phyloP scores from a whole-genome alignment of 2,113 vertebrate species.

The Solenodon paradoxus region DNA sequence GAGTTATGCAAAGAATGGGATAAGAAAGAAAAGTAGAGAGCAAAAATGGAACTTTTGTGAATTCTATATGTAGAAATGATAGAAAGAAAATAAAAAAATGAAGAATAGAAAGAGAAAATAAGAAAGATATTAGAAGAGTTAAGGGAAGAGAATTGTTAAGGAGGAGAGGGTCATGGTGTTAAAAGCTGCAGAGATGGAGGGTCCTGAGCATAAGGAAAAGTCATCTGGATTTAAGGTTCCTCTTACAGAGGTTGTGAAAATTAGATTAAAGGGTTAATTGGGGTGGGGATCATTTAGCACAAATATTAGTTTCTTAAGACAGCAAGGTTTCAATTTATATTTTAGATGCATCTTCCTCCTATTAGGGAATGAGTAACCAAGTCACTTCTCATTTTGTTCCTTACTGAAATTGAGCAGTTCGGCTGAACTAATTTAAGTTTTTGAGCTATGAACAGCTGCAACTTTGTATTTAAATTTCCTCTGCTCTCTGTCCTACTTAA shows the following conservation, averaged over 20 bases:
- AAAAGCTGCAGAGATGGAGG: not conserved
- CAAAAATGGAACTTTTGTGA: not conserved
- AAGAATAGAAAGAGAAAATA: not conserved
- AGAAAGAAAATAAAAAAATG: not conserved
- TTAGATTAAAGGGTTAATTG: not conserved
- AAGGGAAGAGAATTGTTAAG: not conserved
- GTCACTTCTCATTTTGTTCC: conserved; percentile 57
- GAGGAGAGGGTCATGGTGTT: no score
- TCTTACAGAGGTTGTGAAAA: not conserved
- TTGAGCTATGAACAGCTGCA: conserved; percentile 62
- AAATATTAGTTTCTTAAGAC: not conserved
- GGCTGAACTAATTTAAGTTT: conserved; percentile 70
- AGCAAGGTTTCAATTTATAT: conserved; percentile 5
- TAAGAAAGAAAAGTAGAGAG: not conserved
- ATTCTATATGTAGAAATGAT: not conserved
- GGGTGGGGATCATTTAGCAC: not conserved
- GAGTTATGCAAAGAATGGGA: not conserved
- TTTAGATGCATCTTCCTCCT: not conserved
- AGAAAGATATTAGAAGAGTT: not conserved
- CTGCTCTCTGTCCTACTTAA: conserved; percentile 72
- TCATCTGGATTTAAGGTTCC: not conserved
- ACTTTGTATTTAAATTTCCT: conserved; percentile 74
- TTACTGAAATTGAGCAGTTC: conserved; percentile 48
- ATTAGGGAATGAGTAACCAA: not conserved
- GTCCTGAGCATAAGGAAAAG: not conserved